Base-by-base conservation (phyloP, 1,140 invertebrate genomes). In the Procambarus virginalis region DNA sequence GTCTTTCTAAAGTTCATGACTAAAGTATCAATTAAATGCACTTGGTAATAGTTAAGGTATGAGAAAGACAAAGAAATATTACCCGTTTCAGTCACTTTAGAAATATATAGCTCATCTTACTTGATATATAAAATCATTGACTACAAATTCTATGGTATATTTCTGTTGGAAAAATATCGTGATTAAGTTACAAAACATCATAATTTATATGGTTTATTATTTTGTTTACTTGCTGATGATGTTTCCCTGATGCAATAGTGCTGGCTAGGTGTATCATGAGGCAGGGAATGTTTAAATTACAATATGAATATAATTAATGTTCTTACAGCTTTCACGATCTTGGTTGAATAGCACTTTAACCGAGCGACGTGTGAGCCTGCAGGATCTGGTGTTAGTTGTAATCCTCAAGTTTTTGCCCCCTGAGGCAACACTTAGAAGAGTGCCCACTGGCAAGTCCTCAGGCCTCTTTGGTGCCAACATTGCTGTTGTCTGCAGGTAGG, bases 381-480 rank as follows among this genome's bases (percentile, higher is more conserved):
- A 93, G 85, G 93, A 94, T 22, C 92, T 93, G 85, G 92, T 91
- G 60, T 93, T 97, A 22, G 95, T 95, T 70, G 94, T 96, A 9
- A 95, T 94, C 17, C 94, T 98, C 79, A 95, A 96, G 92, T 97
- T 97, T 94, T 95, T 97, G 92, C 97, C 97, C 48, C 96, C 96
- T 87, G 97, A 98, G 94, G 96, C 97, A 58, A 97, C 96, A 22
- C 94, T 97, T 64, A 94, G 96, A 92, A 94, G 97, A 93, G 96
- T 97, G 92, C 97, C 97, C 87, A 96, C 96, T 58, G 96, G 96
- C 76, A 98, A 97, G 94, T 96, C 97, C 81, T 96, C 96, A 88
- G 96, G 97, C 64, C 94, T 97, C 17, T 98, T 98, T 94, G 97
- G 97, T 75, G 96, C 97, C 88, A 97, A 97, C 94, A 97, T 98